phyloP scores from a whole-genome alignment of 2,888 invertebrate species.

The Pterostichus niger region DNA sequence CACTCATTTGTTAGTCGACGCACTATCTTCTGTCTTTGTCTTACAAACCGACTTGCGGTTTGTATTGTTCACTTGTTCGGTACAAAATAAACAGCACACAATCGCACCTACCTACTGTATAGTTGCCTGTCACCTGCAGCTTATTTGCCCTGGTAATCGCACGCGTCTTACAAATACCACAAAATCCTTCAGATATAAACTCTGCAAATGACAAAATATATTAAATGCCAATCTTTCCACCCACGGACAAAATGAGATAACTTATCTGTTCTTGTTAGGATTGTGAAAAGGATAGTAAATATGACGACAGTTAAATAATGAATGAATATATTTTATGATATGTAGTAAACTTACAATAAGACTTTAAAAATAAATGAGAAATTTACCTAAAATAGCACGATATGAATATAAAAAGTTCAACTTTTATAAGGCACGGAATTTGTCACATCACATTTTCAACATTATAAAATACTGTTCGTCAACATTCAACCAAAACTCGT shows the following conservation, averaged over 20 bases:
- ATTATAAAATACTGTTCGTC: constrained; percentile 16
- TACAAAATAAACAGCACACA: constrained; percentile 14
- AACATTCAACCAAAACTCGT: constrained; percentile 18
- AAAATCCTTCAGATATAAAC: background rate
- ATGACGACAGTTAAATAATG: constrained; percentile 34
- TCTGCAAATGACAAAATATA: too few relatives aligned
- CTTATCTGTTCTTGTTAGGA: too few relatives aligned
- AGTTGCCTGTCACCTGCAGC: constrained; percentile 4
- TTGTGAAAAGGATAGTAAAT: too few relatives aligned
- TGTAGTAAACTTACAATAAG: constrained; percentile 48
- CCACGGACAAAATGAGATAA: too few relatives aligned
- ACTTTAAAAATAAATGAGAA: constrained; percentile 44
- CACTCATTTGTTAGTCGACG: constrained; percentile 34
- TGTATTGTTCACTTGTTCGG: constrained; percentile 35
- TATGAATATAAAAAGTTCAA: constrained; percentile 30
- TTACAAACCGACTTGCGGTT: background rate
- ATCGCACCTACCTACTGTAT: constrained; percentile 2
- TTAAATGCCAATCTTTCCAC: too few relatives aligned
- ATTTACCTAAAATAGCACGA: constrained; percentile 34
- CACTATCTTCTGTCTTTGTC: constrained; percentile 10
- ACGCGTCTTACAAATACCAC: background rate
- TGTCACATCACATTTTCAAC: constrained; percentile 35
- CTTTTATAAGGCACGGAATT: constrained; percentile 47
- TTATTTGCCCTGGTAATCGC: constrained; percentile 2
- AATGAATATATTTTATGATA: constrained; percentile 55